phyloP scores from a whole-genome alignment of 2,797 vertebrate genomes.

The Cyclopterus lumpus region DNA sequence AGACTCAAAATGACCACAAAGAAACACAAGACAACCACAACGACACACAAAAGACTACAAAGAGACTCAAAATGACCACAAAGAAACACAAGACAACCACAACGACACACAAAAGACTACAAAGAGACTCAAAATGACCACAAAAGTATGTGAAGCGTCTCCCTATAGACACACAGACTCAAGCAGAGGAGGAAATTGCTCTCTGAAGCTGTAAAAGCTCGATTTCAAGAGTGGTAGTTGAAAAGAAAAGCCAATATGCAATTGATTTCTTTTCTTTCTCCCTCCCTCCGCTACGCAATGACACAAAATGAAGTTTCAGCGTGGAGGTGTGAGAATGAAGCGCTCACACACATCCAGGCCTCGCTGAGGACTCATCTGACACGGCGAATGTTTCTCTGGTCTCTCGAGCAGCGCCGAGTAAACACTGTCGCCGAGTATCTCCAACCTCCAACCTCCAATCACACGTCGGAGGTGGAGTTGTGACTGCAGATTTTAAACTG shows the following conservation, averaged over 20 bases:
- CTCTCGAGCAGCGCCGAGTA: slow-evolving; percentile 9
- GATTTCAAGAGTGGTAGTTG: slow-evolving; percentile 36
- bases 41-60: too few relatives aligned
- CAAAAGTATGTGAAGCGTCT: background rate
- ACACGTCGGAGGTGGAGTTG: slow-evolving; percentile 5
- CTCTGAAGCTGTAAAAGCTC: slow-evolving; percentile 34
- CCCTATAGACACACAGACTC: background rate
- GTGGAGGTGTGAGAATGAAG: slow-evolving; percentile 21
- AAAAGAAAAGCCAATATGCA: slow-evolving; percentile 42
- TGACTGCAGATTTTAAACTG: background rate
- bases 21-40: too few relatives aligned
- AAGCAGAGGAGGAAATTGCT: slow-evolving; percentile 50
- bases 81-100: too few relatives aligned
- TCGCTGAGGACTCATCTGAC: slow-evolving; percentile 20
- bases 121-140: background rate
- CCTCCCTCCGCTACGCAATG: background rate
- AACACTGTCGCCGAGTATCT: slow-evolving; percentile 19
- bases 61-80: too few relatives aligned
- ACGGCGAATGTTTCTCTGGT: slow-evolving; percentile 12
- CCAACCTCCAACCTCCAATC: too few relatives aligned
- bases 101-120: background rate
- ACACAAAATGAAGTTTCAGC: slow-evolving; percentile 29
- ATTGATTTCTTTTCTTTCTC: slow-evolving; percentile 20
- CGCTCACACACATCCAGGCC: background rate
- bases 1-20: too few relatives aligned